Conservation (phyloP, 2,113 vertebrate genomes). For the Platycercus adscitus region DNA sequence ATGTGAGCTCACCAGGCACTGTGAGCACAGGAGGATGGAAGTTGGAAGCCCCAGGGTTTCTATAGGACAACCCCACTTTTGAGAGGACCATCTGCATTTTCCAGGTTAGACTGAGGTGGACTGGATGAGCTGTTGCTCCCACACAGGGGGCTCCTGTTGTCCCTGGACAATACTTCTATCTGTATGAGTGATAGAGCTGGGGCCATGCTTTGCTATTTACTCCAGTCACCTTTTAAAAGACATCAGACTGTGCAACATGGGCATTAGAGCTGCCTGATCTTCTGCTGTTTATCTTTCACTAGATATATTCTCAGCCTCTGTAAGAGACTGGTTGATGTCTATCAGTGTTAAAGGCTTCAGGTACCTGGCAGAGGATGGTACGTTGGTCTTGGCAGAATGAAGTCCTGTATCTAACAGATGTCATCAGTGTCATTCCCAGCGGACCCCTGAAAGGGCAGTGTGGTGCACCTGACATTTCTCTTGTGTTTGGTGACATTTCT, state of each 20-base stretch:
- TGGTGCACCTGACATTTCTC: neutral
- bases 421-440: neutral
- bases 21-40: rapidly evolving
- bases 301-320: rapidly evolving
- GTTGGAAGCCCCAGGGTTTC: neutral
- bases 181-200: neutral
- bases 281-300: neutral
- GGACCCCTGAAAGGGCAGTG: neutral
- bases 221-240: neutral
- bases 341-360: neutral
- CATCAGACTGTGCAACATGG: rapidly evolving
- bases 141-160: neutral
- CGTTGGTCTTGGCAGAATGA: neutral
- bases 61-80: neutral
- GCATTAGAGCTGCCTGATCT: neutral
- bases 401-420: neutral
- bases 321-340: neutral
- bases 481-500: neutral
- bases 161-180: neutral
- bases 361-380: neutral
- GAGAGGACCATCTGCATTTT: neutral
- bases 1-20: neutral
- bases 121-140: neutral
- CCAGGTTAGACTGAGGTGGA: neutral
- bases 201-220: neutral